Evolutionary conservation across 2,888 invertebrate genomes (phyloP).

Genomic region (Leucania comma): DNA sequence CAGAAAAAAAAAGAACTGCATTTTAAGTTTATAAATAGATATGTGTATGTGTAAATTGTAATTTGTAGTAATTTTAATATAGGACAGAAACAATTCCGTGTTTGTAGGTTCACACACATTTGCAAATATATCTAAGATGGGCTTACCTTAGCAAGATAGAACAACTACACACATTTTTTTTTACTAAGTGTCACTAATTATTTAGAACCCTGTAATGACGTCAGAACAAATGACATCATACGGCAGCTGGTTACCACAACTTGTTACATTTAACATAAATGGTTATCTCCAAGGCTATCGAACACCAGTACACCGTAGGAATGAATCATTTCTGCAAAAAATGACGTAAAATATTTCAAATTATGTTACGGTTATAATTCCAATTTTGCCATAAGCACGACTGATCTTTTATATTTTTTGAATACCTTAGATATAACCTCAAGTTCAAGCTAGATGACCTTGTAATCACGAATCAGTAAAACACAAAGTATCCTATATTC

Average conservation of each 20-base stretch:
- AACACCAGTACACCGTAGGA: constrained; percentile 40
- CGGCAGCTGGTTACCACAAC: constrained; percentile 50
- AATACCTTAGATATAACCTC: constrained; percentile 23
- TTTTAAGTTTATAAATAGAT: too few relatives aligned
- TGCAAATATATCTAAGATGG: too few relatives aligned
- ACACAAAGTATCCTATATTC: background rate
- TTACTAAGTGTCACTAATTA: constrained; percentile 13
- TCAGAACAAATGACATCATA: constrained; percentile 53
- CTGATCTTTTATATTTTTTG: constrained; percentile 28
- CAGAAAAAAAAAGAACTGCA: too few relatives aligned
- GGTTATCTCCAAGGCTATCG: constrained; percentile 57
- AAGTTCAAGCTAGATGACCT: constrained; percentile 46
- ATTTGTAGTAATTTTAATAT: too few relatives aligned
- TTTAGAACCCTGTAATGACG: constrained; percentile 27
- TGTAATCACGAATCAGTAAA: constrained; percentile 22
- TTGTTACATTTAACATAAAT: constrained; percentile 58
- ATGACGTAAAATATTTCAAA: constrained; percentile 40
- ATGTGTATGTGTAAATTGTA: too few relatives aligned
- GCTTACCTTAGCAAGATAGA: too few relatives aligned
- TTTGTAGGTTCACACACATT: too few relatives aligned
- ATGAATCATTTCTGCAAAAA: constrained; percentile 58
- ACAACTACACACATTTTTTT: too few relatives aligned
- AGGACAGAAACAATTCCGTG: too few relatives aligned
- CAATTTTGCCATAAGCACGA: constrained; percentile 47
- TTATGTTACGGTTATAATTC: constrained; percentile 49